Evolutionary conservation across 2,113 vertebrate genomes (phyloP).

Genomic region (Heterotilapia buettikoferi): DNA sequence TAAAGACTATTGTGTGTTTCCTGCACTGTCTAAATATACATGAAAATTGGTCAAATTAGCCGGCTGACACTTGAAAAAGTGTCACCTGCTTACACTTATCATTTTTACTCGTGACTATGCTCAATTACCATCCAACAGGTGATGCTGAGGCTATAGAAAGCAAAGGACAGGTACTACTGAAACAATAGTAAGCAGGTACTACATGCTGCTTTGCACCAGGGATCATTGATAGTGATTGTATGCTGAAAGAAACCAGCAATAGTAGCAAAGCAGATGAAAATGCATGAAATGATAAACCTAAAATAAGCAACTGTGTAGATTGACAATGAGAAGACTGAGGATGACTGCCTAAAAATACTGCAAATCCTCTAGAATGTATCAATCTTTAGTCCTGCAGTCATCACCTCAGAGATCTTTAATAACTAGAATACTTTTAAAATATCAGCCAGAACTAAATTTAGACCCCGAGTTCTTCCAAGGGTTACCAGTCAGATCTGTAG

Average conservation of each 20-base stretch:
- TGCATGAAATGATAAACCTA: neutral
- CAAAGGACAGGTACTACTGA: too few relatives aligned
- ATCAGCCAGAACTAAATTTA: neutral
- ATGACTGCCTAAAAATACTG: neutral
- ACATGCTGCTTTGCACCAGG: neutral
- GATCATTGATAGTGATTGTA: neutral
- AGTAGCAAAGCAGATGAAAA: neutral
- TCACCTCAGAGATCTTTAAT: neutral
- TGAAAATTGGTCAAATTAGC: neutral
- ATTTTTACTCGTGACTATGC: neutral
- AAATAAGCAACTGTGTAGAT: neutral
- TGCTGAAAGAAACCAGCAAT: neutral
- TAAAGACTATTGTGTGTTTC: neutral
- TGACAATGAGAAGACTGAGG: neutral
- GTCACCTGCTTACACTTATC: neutral
- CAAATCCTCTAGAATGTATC: neutral
- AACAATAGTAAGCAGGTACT: neutral
- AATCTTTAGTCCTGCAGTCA: neutral
- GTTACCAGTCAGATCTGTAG: neutral
- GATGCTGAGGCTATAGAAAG: neutral
- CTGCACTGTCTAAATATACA: neutral
- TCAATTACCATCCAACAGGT: neutral
- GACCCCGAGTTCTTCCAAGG: neutral
- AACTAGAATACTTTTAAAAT: neutral
- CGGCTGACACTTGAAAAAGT: neutral